Conservation (phyloP, 2,113 vertebrate species). For the Grus americana region DNA sequence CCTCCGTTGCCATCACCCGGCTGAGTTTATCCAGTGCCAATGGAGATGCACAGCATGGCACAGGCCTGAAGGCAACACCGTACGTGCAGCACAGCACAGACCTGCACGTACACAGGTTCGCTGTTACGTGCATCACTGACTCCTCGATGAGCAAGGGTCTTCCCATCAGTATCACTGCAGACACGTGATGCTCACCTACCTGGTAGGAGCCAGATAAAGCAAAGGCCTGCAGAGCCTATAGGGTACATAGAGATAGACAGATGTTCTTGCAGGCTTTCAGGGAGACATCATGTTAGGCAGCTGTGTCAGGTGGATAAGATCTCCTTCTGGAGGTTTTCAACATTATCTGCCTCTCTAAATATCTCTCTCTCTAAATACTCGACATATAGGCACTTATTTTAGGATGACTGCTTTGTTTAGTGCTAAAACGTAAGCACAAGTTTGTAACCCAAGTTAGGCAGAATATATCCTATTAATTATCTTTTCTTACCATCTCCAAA, state of each 20-base stretch:
- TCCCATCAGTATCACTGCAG: neutral
- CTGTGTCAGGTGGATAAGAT: neutral
- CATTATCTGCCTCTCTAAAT: neutral
- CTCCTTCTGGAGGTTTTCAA: neutral
- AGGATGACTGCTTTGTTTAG: neutral
- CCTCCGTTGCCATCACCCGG: neutral
- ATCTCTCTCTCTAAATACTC: neutral
- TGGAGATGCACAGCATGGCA: neutral
- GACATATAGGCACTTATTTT: neutral
- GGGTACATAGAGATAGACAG: too few relatives aligned
- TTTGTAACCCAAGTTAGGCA: neutral
- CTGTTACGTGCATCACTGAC: neutral
- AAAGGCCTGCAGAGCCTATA: neutral
- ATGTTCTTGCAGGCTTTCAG: neutral
- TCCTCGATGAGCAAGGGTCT: neutral
- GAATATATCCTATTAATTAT: neutral
- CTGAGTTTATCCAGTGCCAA: neutral
- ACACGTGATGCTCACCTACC: neutral
- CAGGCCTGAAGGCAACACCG: neutral
- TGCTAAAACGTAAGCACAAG: neutral
- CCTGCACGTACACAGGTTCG: neutral
- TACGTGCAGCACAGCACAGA: neutral
- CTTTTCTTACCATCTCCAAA: neutral
- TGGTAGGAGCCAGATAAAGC: neutral
- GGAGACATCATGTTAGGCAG: neutral